Evolutionary conservation across 2,797 vertebrate species (phyloP).

Genomic region (Lycodopsis pacificus): DNA sequence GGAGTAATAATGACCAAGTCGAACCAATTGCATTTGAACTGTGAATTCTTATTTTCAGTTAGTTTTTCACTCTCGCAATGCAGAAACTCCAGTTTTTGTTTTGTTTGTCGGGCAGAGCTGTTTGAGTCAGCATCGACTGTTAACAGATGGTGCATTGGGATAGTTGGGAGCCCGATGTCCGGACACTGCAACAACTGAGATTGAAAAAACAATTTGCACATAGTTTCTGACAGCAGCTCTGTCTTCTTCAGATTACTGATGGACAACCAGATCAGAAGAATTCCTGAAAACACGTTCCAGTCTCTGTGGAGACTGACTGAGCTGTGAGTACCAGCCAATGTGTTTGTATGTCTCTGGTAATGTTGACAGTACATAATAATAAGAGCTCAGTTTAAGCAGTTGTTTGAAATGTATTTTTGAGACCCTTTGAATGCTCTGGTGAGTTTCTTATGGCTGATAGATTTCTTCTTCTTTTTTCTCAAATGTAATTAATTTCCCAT

Average conservation of each 20-base stretch:
- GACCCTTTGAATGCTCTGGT: background rate
- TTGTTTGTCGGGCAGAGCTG: background rate
- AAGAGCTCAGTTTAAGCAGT: background rate
- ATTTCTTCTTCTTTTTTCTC: background rate
- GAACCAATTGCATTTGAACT: too few species aligned
- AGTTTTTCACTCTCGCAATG: too few species aligned
- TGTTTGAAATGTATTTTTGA: background rate
- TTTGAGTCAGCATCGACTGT: background rate
- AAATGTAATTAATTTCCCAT: background rate
- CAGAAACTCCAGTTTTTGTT: background rate
- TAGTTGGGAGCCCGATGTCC: background rate
- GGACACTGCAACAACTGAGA: background rate
- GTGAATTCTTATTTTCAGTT: too few species aligned
- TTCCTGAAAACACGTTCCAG: conserved; percentile 88
- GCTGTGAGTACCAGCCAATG: conserved; percentile 74
- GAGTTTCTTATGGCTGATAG: background rate
- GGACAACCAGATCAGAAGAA: conserved; percentile 84
- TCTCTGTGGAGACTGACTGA: conserved; percentile 84
- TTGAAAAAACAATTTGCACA: background rate
- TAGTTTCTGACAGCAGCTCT: conserved; percentile 37
- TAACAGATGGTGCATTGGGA: background rate
- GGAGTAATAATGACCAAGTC: too few species aligned
- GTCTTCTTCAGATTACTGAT: conserved; percentile 79
- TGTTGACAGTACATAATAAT: background rate
- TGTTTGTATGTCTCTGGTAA: background rate